phyloP scores from a whole-genome alignment of 1,140 invertebrate species.

The Solenopsis fugax region DNA sequence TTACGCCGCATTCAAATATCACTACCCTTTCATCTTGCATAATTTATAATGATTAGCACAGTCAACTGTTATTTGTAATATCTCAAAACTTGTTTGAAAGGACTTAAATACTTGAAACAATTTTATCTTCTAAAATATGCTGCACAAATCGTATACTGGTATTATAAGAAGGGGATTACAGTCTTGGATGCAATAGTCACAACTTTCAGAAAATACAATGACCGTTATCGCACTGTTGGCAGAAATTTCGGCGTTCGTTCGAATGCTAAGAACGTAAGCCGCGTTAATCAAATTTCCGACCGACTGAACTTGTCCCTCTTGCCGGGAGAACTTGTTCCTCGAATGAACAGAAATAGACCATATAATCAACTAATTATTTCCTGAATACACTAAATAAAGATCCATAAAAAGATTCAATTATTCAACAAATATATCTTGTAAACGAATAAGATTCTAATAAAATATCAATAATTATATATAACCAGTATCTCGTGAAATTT shows the following conservation, averaged over 20 bases:
- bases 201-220: slow-evolving; percentile 58
- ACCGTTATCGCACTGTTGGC: background rate
- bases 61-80: background rate
- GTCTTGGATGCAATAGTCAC: slow-evolving; percentile 55
- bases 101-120: background rate
- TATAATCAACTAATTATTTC: slow-evolving; percentile 4
- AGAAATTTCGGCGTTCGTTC: slow-evolving; percentile 17
- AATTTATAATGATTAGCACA: background rate
- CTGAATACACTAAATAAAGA: background rate
- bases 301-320: slow-evolving; percentile 19
- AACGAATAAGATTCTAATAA: background rate
- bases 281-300: slow-evolving; percentile 50
- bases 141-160: slow-evolving; percentile 19
- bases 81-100: background rate
- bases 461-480: slow-evolving; percentile 8
- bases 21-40: background rate
- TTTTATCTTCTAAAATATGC: slow-evolving; percentile 13
- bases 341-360: background rate
- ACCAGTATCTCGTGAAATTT: background rate
- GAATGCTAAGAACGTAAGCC: slow-evolving; percentile 3
- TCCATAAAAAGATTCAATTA: background rate
- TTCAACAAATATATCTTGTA: background rate
- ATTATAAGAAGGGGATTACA: slow-evolving; percentile 63
- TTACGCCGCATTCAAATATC: background rate
- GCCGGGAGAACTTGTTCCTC: background rate